Percentiles rank a stretch among this genome's conserved stretches.
Conservation (phyloP, 2,113 vertebrate species). For the Notothenia coriiceps region DNA sequence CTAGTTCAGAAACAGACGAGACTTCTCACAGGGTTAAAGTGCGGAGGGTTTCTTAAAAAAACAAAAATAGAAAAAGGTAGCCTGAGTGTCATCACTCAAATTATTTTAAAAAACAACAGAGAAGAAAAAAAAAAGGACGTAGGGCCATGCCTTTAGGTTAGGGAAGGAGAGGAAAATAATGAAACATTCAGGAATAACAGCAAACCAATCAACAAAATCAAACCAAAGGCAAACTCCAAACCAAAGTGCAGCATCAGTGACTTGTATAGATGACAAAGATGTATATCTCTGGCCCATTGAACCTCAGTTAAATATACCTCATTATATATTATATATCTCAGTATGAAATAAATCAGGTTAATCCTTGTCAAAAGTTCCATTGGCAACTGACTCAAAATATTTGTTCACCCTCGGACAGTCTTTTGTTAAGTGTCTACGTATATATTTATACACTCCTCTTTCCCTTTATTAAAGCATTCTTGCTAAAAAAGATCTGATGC, state of each 20-base stretch:
- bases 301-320: not conserved
- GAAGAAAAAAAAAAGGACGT: constrained; percentile 43
- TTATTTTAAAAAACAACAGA: constrained; percentile 56
- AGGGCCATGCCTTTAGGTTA: constrained; percentile 82
- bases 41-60: constrained; percentile 77
- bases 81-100: constrained; percentile 57
- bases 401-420: not conserved
- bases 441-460: not conserved
- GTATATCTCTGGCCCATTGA: constrained; percentile 68
- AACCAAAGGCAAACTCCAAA: constrained; percentile 72
- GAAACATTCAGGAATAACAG: constrained; percentile 78
- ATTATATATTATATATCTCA: no score
- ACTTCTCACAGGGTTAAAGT: constrained; percentile 43
- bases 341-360: not conserved
- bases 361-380: not conserved
- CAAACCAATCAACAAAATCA: constrained; percentile 75
- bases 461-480: not conserved
- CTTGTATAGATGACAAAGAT: constrained; percentile 81
- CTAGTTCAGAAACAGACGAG: constrained; percentile 47
- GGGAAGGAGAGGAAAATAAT: constrained; percentile 63
- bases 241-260: constrained; percentile 71
- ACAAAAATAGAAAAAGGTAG: constrained; percentile 24
- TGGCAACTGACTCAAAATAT: not conserved
- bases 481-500: not conserved
- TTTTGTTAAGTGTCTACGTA: not conserved